Evolutionary conservation across 2,888 invertebrate species (phyloP).

Genomic region (Atherix ibis): DNA sequence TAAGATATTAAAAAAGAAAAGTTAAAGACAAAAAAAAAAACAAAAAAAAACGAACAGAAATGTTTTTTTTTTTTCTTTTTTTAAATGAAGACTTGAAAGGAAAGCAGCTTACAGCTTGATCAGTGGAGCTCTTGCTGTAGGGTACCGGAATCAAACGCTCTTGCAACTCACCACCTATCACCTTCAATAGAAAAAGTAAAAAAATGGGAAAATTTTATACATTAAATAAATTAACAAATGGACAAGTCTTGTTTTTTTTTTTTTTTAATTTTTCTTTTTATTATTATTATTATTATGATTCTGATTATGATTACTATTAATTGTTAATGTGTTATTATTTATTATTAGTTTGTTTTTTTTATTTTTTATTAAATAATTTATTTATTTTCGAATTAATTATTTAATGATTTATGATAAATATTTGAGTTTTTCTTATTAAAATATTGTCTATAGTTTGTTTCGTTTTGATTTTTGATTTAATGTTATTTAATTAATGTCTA

Average conservation of each 20-base stretch:
- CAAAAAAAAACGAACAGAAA: slow-evolving; percentile 28
- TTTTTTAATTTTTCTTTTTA: slow-evolving; percentile 8
- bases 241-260: slow-evolving; percentile 9
- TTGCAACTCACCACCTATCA: slow-evolving; percentile 99
- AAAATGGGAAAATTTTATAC: slow-evolving; percentile 16
- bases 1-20: slow-evolving; percentile 5
- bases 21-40: slow-evolving; percentile 14
- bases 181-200: slow-evolving; percentile 77
- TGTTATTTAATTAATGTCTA: too few species aligned
- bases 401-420: too few species aligned
- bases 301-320: slow-evolving; percentile 9
- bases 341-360: slow-evolving; percentile 14
- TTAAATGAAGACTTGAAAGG: slow-evolving; percentile 23
- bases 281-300: slow-evolving; percentile 3
- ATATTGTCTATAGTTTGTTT: too few species aligned
- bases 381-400: too few species aligned
- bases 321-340: too few species aligned
- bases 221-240: slow-evolving; percentile 9
- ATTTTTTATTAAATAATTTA: slow-evolving; percentile 11
- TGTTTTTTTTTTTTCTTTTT: too few species aligned
- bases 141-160: slow-evolving; percentile 99
- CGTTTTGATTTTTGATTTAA: too few species aligned
- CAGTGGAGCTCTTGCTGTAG: slow-evolving; percentile 99
- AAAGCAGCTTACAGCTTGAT: slow-evolving; percentile 97
- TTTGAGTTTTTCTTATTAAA: too few species aligned